Evolutionary conservation across 2,113 vertebrate genomes (phyloP).

Genomic region (Myotis yumanensis): DNA sequence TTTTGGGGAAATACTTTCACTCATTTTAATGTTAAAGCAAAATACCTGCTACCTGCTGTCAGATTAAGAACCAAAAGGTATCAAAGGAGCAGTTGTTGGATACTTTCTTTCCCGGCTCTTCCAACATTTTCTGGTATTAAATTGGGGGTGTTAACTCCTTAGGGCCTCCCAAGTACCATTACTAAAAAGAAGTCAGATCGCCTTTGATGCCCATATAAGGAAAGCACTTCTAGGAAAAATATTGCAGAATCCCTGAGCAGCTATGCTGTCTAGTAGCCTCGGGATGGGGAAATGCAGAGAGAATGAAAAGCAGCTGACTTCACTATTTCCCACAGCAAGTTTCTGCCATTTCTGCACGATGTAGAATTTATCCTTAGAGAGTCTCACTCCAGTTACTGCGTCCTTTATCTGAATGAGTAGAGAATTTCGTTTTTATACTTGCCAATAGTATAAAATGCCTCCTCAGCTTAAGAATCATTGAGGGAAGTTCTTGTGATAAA

Average conservation of each 20-base stretch:
- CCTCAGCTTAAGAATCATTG: slow-evolving; percentile 38
- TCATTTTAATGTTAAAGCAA: slow-evolving; percentile 45
- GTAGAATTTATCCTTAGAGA: slow-evolving; percentile 47
- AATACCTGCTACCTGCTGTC: slow-evolving; percentile 68
- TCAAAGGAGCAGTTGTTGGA: background rate
- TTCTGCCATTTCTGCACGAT: slow-evolving; percentile 7
- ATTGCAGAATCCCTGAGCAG: background rate
- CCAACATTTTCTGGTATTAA: background rate
- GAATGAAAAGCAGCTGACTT: slow-evolving; percentile 50
- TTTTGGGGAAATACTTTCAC: background rate
- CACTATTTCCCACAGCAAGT: slow-evolving; percentile 20
- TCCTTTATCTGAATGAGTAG: slow-evolving; percentile 31
- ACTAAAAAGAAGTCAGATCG: background rate
- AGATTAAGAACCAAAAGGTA: background rate
- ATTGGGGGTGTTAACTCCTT: background rate
- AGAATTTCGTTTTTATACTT: slow-evolving; percentile 21
- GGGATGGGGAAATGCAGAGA: slow-evolving; percentile 14
- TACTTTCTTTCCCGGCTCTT: background rate
- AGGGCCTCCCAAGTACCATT: background rate
- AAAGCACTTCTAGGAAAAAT: slow-evolving; percentile 28
- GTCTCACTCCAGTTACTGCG: slow-evolving; percentile 1
- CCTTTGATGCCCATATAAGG: slow-evolving; percentile 48
- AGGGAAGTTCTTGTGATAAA: slow-evolving; percentile 50
- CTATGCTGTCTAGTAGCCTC: slow-evolving; percentile 22
- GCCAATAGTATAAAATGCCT: background rate